Evolutionary conservation across 2,113 vertebrate genomes (phyloP).

Genomic region (Acanthisitta chloris): DNA sequence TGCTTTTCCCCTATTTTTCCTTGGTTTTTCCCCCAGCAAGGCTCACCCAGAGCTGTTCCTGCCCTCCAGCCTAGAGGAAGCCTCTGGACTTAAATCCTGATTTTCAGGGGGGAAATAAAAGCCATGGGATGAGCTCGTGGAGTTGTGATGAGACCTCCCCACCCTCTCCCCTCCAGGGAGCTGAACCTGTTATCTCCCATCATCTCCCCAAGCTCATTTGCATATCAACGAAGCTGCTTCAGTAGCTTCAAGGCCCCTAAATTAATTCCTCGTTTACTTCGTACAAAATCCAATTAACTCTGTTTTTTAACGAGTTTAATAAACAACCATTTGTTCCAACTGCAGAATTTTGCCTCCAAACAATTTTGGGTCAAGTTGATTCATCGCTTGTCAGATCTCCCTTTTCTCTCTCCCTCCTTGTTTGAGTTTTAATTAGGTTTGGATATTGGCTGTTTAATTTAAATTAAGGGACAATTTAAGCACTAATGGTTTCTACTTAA

Average conservation of each 20-base stretch:
- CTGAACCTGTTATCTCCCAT: neutral
- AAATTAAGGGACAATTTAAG: neutral
- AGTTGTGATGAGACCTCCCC: neutral
- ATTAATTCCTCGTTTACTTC: neutral
- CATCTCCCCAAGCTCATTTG: neutral
- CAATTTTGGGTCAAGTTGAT: neutral
- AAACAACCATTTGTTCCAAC: neutral
- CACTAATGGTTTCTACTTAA: neutral
- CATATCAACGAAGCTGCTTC: neutral
- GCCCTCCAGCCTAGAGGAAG: neutral
- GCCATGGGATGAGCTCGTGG: accelerated
- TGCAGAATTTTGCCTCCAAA: neutral
- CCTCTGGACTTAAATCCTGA: neutral
- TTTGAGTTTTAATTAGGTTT: neutral
- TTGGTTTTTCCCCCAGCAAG: neutral
- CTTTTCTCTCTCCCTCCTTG: neutral
- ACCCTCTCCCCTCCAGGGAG: neutral
- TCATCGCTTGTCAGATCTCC: neutral
- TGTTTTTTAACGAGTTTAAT: neutral
- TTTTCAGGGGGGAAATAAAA: neutral
- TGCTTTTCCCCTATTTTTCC: too few relatives aligned
- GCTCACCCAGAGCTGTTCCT: accelerated
- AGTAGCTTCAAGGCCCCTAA: neutral
- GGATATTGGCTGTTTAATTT: neutral
- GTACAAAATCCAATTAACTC: neutral